phyloP scores from a whole-genome alignment of 1,140 invertebrate species.

The Drosophila teissieri region DNA sequence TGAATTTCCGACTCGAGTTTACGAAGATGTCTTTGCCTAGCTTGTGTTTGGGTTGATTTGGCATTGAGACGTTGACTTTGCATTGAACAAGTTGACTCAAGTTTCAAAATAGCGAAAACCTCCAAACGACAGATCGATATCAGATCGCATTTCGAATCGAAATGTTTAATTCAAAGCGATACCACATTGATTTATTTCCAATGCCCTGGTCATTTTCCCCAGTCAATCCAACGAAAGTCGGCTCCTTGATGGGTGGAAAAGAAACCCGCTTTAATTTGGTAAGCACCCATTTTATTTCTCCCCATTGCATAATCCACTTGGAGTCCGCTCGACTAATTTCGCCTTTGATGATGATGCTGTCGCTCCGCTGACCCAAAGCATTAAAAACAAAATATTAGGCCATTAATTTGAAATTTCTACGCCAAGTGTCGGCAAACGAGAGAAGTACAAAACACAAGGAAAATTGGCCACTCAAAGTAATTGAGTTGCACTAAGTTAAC shows the following conservation, averaged over 20 bases:
- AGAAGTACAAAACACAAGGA: constrained; percentile 26
- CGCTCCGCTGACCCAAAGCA: constrained; percentile 43
- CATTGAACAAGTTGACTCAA: constrained; percentile 23
- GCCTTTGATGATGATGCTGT: constrained; percentile 23
- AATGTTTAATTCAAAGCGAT: constrained; percentile 8
- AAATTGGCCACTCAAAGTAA: constrained; percentile 73
- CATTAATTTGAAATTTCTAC: constrained; percentile 63
- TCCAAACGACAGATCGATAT: constrained; percentile 50
- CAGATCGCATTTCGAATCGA: constrained; percentile 18
- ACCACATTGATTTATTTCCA: constrained; percentile 13
- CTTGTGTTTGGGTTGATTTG: constrained; percentile 42
- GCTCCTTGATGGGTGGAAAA: background rate
- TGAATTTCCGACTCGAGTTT: constrained; percentile 35
- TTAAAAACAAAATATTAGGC: constrained; percentile 57
- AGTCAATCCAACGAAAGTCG: constrained; percentile 16
- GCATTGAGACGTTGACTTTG: constrained; percentile 51
- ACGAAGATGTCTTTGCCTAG: constrained; percentile 58
- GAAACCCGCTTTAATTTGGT: constrained; percentile 14
- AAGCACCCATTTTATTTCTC: constrained; percentile 26
- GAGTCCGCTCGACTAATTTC: constrained; percentile 17
- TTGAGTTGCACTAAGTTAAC: constrained; percentile 57
- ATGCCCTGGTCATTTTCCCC: background rate
- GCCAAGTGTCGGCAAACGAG: constrained; percentile 48
- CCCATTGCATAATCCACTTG: constrained; percentile 45
- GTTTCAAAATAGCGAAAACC: constrained; percentile 28